A percentile compares a stretch with the other conserved stretches of the same genome.
These are phyloP conservation scores for Amphipoea lucens DNA, from an alignment of 2,888 invertebrate species.

Conservation along the genomic window DNA sequence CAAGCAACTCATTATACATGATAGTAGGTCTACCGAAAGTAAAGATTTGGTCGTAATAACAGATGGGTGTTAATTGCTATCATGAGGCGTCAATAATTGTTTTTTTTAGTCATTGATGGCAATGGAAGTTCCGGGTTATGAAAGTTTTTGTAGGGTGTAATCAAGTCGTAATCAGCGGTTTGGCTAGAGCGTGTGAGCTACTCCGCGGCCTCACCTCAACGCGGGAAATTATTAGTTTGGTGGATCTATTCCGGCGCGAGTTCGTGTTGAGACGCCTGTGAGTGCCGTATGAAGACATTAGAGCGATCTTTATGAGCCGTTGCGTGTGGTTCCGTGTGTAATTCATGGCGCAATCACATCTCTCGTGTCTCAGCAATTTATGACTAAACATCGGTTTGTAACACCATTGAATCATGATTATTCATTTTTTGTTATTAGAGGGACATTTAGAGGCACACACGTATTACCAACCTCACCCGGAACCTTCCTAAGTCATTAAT, in stretches of 20 bases:
- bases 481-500: conserved; percentile 73
- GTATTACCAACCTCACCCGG: conserved; percentile 53
- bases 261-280: conserved; percentile 77
- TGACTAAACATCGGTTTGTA: conserved; percentile 75
- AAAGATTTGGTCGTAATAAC: conserved; percentile 87
- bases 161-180: conserved; percentile 88
- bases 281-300: conserved; percentile 88
- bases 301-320: conserved; percentile 84
- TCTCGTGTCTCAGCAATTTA: conserved; percentile 82
- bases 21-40: conserved; percentile 83
- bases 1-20: conserved; percentile 81
- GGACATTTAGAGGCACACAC: conserved; percentile 50
- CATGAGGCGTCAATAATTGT: conserved; percentile 89
- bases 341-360: conserved; percentile 83
- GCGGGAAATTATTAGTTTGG: conserved; percentile 86
- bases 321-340: conserved; percentile 84
- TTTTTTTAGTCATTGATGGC: conserved; percentile 87
- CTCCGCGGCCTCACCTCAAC: conserved; percentile 75
- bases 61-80: conserved; percentile 90
- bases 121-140: conserved; percentile 88
- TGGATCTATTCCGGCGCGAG: conserved; percentile 79
- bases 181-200: conserved; percentile 87
- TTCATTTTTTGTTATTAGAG: conserved; percentile 71
- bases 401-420: conserved; percentile 73
- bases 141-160: conserved; percentile 89